Evolutionary conservation across 2,888 invertebrate species (phyloP), one percentile per base, ranked within the genome.

Genomic region (Epistrophe grossulariae): DNA sequence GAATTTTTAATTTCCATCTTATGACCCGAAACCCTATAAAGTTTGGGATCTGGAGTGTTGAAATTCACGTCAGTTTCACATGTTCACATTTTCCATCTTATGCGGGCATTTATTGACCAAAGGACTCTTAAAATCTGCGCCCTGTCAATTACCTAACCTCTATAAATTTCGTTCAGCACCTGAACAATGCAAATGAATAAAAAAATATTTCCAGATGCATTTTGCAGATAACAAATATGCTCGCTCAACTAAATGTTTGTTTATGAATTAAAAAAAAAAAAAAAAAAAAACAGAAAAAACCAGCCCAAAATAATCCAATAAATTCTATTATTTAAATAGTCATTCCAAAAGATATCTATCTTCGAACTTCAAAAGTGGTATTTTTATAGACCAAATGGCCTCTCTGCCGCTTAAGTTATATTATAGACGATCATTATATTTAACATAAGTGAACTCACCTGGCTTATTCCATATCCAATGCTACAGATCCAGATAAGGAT

Each of bases 401-500:
- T 83, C 78, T 64, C 10, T 55, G 31, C 17, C 64, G 31, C 68
- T 50, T 9, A 24, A 50, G 48, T 38, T n/a, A 28, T 17, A 70
- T n/a, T 4, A 55, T 17, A 68, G 15, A 68, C 40, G 3, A 59
- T 4, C 13, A 38, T 17, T 35, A n/a, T 35, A 57, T n/a, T 1
- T 7, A 4, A 2, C 2, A 13, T 52, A 5, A 19, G 1, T 52
- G 10, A 52, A 84, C 85, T 85, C 64, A 85, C 85, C 85, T 85
- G 85, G 57, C 78, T 72, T 64, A 71, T 78, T 31, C 73, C 74
- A 45, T 71, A 85, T 81, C 82, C 85, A 79, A 82, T 62, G 81
- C 59, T 59, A 64, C 82, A 78, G 74, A 85, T 82, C 82, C 85
- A 85, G 85, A 85, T 85, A 79, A 85, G 82, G 74, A 85, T 82